Conservation (phyloP, 2,113 vertebrate species). For the Meles meles region DNA sequence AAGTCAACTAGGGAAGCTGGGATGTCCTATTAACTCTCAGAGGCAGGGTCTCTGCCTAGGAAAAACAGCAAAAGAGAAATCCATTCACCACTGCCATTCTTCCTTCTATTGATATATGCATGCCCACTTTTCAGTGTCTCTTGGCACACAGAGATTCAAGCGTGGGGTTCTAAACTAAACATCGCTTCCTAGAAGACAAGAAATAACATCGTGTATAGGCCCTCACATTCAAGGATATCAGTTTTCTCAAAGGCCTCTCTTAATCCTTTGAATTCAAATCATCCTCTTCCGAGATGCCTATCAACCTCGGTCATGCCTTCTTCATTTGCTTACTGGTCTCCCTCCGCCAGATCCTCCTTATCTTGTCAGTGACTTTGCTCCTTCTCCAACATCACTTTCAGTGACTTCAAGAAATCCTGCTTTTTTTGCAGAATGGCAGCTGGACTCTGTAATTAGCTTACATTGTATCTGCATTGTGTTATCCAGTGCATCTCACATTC, state of each 20-base stretch:
- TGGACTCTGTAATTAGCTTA: background rate
- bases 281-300: background rate
- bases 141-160: background rate
- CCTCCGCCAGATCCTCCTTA: background rate
- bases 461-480: background rate
- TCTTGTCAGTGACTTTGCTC: background rate
- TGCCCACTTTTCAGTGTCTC: background rate
- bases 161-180: background rate
- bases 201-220: background rate
- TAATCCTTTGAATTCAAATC: background rate
- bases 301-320: background rate
- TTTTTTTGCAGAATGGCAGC: background rate
- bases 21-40: constrained; percentile 11
- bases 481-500: background rate
- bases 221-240: background rate
- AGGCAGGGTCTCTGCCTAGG: background rate
- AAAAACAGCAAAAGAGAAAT: background rate
- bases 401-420: background rate
- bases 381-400: background rate
- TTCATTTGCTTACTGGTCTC: background rate
- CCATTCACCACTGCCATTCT: background rate
- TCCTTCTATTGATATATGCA: background rate
- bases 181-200: background rate
- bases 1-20: constrained; percentile 17
- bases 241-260: constrained; percentile 20